Base-by-base conservation (phyloP, 2,797 vertebrate species). In the Pangasius mekongensis region DNA sequence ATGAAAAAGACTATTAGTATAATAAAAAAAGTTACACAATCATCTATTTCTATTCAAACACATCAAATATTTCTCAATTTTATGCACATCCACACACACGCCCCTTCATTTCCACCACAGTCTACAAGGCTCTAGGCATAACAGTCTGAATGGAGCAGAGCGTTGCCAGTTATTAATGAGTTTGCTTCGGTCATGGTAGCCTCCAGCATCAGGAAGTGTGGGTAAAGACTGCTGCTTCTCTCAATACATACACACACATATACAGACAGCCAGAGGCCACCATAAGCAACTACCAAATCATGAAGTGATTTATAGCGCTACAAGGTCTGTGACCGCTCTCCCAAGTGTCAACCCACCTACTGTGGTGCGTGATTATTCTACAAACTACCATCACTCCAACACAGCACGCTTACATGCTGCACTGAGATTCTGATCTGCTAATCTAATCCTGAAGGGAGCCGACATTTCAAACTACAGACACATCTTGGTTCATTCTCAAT, bases 121-220 rank as follows among this genome's bases (percentile, higher is more conserved):
- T 47, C 22, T 43, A 3, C 36, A 20, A 56, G 24, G 43, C 58
- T 87, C 36, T 39, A 49, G 36, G 54, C 33, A 20, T 10, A n/a
- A 16, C 43, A 36, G 47, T 86, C 47, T 18, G 67, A 64, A 64
- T 56, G 24, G 9, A 47, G 71, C 52, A 0, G 0, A 18, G 85
- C 20, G 69, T 49, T 77, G 69, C 71, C 20, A 5, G 43, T 87
- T 87, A 90, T 66, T 86, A 85, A 87, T 89, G 83, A 47, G 66
- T 73, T 47, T 64, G 85, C 84, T 82, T 83, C 56, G 71, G 54
- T 89, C 83, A 86, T 74, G 13, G 43, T 54, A 33, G 60, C 52
- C 83, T 84, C 10, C 1, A 81, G 90, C 78, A 6, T 62, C 52
- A 60, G 49, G 60, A 82, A 33, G 39, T 85, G 64, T 73, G 83